Evolutionary conservation across 2,888 invertebrate species (phyloP).

Genomic region (Synanthedon myopaeformis): DNA sequence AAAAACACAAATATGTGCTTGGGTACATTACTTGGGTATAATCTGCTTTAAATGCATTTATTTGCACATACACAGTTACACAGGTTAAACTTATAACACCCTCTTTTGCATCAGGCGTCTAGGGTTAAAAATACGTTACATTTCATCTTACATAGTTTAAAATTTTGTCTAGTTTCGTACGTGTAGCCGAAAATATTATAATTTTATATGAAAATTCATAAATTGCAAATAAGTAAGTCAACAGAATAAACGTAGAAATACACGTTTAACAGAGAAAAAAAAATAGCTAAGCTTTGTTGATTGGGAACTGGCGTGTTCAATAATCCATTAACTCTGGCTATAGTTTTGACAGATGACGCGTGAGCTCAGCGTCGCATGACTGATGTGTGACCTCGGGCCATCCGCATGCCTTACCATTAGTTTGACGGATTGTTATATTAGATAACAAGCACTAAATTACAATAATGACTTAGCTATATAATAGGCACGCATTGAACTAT

Average conservation of each 20-base stretch:
- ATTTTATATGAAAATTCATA: no score
- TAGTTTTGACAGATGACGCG: constrained; percentile 48
- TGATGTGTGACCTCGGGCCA: constrained; percentile 18
- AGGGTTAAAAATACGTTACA: no score
- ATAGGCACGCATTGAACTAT: neutral
- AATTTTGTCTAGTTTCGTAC: no score
- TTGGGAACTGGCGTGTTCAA: constrained; percentile 48
- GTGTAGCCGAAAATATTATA: no score
- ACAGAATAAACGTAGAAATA: constrained; percentile 19
- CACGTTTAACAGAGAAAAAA: constrained; percentile 32
- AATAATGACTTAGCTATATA: neutral
- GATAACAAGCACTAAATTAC: neutral
- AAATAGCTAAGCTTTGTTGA: constrained; percentile 24
- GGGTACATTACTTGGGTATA: no score
- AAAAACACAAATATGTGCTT: no score
- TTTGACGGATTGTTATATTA: neutral
- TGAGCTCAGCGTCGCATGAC: constrained; percentile 27
- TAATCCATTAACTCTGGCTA: constrained; percentile 46
- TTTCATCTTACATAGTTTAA: no score
- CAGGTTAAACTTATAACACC: no score
- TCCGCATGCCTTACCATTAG: neutral
- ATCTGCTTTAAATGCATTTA: no score
- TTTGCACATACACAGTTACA: no score
- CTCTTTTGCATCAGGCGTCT: no score
- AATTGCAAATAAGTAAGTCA: neutral